phyloP scores from a whole-genome alignment of 2,797 vertebrate species.

The Sebastes taczanowskii region DNA sequence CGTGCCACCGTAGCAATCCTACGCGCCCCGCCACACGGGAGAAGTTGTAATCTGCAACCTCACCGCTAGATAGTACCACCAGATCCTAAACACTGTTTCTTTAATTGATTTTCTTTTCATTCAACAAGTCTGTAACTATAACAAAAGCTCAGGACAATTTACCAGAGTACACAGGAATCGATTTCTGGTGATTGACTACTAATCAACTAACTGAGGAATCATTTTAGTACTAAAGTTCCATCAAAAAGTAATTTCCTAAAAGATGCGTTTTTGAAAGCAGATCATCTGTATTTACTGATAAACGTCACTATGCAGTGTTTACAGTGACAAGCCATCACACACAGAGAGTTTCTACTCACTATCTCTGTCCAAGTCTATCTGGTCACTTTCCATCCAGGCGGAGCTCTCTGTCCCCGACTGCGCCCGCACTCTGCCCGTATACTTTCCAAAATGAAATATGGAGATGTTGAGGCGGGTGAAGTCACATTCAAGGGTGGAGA shows the following conservation, averaged over 20 bases:
- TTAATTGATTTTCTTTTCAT: neutral
- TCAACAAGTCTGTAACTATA: neutral
- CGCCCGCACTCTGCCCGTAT: constrained; percentile 50
- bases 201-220: neutral
- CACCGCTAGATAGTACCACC: too few relatives aligned
- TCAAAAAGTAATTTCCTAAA: neutral
- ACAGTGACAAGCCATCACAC: neutral
- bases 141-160: neutral
- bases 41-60: too few relatives aligned
- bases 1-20: too few relatives aligned
- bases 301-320: neutral
- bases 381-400: constrained; percentile 59
- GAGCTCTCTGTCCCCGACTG: constrained; percentile 52
- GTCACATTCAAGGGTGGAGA: constrained; percentile 56
- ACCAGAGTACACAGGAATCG: neutral
- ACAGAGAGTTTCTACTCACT: constrained; percentile 62
- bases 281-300: neutral
- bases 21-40: too few relatives aligned
- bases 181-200: neutral
- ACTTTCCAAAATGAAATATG: constrained; percentile 44
- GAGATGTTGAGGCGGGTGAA: constrained; percentile 3
- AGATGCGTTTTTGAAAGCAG: neutral
- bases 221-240: neutral
- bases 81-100: too few relatives aligned
- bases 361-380: constrained; percentile 36